These are phyloP conservation scores for Lamellibrachia luymesi DNA, from an alignment of 1,140 invertebrate genomes.

Conservation along the genomic window DNA sequence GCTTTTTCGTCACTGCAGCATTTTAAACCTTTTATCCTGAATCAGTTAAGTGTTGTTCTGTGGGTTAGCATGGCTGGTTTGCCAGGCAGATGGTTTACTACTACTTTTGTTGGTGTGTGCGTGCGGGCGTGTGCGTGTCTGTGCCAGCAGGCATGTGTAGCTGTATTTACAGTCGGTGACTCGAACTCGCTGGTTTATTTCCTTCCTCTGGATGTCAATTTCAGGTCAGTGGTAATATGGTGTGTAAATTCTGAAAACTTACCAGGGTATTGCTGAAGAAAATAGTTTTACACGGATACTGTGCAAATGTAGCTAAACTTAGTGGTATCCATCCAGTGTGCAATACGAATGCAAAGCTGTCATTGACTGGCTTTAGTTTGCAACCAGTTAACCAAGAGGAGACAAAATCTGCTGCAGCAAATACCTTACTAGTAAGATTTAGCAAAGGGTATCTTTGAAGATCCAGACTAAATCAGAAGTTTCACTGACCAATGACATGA, in stretches of 20 bases:
- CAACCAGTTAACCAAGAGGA: too few species aligned
- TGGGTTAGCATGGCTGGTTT: background rate
- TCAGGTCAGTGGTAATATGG: background rate
- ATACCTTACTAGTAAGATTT: background rate
- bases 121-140: conserved; percentile 10
- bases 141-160: background rate
- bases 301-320: background rate
- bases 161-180: background rate
- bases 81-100: conserved; percentile 2
- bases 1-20: conserved; percentile 4
- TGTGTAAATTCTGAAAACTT: conserved; percentile 2
- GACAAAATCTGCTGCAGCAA: background rate
- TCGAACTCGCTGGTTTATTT: background rate
- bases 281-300: background rate
- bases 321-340: background rate
- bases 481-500: background rate
- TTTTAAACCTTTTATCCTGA: conserved; percentile 1
- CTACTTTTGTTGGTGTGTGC: conserved; percentile 8
- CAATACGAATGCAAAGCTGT: background rate
- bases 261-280: background rate
- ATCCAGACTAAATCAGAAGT: background rate
- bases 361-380: too few species aligned
- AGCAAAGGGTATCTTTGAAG: background rate
- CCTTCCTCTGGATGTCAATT: background rate
- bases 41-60: background rate